Conservation (phyloP, 2,888 invertebrate genomes). For the Pammene aurita region DNA sequence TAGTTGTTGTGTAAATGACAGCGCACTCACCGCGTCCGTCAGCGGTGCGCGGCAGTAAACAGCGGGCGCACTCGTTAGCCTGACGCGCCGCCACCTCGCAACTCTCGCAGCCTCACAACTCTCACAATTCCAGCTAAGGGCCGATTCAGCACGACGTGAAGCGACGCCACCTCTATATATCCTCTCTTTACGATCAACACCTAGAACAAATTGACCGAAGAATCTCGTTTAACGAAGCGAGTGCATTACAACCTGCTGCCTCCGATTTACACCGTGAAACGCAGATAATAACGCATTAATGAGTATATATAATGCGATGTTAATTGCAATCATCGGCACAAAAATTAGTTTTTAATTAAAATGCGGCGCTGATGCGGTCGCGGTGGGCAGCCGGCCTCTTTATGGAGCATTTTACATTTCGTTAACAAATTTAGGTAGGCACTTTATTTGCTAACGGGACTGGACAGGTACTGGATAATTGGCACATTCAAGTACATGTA, state of each 20-base stretch:
- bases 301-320: neutral
- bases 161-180: constrained; percentile 29
- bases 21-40: neutral
- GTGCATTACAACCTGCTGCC: neutral
- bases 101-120: constrained; percentile 35
- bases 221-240: constrained; percentile 26
- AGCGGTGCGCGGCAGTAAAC: constrained; percentile 16
- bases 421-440: constrained; percentile 19
- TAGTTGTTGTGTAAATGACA: neutral
- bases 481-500: neutral
- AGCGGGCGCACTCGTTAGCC: constrained; percentile 10
- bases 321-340: constrained; percentile 8
- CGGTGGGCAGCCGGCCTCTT: constrained; percentile 9
- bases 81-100: constrained; percentile 38
- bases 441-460: constrained; percentile 28
- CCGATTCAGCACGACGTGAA: constrained; percentile 27
- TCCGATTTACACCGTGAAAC: neutral
- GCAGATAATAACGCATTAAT: neutral
- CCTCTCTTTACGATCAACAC: constrained; percentile 25
- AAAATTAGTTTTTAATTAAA: constrained; percentile 14
- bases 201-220: constrained; percentile 31
- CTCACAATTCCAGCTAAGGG: neutral
- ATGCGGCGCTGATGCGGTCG: neutral
- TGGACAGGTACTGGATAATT: constrained; percentile 23
- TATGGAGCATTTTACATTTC: constrained; percentile 28